Base-by-base conservation (phyloP, 2,113 vertebrate species). In the Clinocottus analis region DNA sequence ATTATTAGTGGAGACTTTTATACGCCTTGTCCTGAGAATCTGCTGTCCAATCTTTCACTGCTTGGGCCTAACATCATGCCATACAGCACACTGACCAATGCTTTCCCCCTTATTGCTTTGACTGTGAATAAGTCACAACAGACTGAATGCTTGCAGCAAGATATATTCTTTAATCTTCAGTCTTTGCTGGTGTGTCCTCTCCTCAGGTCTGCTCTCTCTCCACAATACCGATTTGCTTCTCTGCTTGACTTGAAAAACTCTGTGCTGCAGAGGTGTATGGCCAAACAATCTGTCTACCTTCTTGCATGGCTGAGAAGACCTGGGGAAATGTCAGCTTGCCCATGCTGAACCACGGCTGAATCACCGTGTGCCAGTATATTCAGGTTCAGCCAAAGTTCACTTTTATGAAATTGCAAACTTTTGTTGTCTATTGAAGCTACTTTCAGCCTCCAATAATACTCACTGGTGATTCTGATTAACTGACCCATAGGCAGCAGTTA, bases 301-400 rank as follows among this genome's bases (percentile, higher is more conserved):
- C 53, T 25, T 66, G 75, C 72, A 63, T 68, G 77, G 70, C 70
- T 72, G 60, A 51, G 3, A 60, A 37, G 43, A 78, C 80, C 55
- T 66, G 8, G 35, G 80, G 60, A 85, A 89, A 85, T 85, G 83
- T 79, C 83, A 84, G 82, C 59, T 35, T 33, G 31, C 10, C 73
- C 76, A 47, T 43, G 76, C 79, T 67, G 39, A 83, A 74, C 67
- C 49, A 29, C 25, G 3, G 25, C 37, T 47, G 17, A 66, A 67
- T 62, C 49, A 39, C 2, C 21, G 14, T 39, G n/a, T 55, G 49
- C 13, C 6, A 37, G 69, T 58, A 25, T 25, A 21, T 23, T 19
- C 19, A 53, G 56, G 35, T 69, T 73, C 41, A 60, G 49, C 56
- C 16, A 68, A 65, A 58, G 60, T 78, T 49, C 35, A 62, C 3